Conservation (phyloP, 30 jellyfish, hydroid and myxozoan species). For the Aurelia coerulea region DNA sequence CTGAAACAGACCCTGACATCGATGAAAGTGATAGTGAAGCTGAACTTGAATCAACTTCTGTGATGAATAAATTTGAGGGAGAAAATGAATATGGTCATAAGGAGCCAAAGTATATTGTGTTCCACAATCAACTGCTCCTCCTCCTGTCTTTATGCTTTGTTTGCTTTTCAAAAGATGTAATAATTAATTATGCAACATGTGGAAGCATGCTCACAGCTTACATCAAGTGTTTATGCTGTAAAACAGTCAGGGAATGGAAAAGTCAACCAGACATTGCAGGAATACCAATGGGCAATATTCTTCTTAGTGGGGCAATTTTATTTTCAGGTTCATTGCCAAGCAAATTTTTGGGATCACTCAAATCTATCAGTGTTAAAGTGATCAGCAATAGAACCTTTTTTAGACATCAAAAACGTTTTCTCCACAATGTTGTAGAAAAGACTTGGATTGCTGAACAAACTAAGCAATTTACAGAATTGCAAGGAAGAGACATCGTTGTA, state of each 20-base stretch:
- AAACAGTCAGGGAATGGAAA: conserved; percentile 58
- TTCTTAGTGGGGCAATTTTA: conserved; percentile 59
- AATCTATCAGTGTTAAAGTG: conserved; percentile 30
- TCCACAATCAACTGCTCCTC: conserved; percentile 28
- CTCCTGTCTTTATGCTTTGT: too few species aligned
- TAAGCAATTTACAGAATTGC: conserved; percentile 14
- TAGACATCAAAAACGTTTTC: conserved; percentile 41
- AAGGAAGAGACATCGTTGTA: conserved; percentile 14
- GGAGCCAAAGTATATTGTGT: conserved; percentile 50
- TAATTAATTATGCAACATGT: too few species aligned
- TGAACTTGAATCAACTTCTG: conserved; percentile 9
- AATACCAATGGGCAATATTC: conserved; percentile 31
- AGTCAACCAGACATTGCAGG: conserved; percentile 58
- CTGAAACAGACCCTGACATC: conserved; percentile 10
- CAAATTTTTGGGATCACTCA: conserved; percentile 39
- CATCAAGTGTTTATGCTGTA: conserved; percentile 39
- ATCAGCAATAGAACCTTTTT: conserved; percentile 19
- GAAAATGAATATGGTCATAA: conserved; percentile 21
- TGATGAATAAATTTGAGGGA: conserved; percentile 12
- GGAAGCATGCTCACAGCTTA: too few species aligned
- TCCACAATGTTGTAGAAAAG: conserved; percentile 31
- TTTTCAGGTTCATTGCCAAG: conserved; percentile 56
- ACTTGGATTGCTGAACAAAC: conserved; percentile 28
- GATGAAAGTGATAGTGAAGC: conserved; percentile 23
- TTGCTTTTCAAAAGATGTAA: conserved; percentile 7